These are phyloP conservation scores for Chamaea fasciata DNA, from an alignment of 2,113 vertebrate species.

Conservation along the genomic window DNA sequence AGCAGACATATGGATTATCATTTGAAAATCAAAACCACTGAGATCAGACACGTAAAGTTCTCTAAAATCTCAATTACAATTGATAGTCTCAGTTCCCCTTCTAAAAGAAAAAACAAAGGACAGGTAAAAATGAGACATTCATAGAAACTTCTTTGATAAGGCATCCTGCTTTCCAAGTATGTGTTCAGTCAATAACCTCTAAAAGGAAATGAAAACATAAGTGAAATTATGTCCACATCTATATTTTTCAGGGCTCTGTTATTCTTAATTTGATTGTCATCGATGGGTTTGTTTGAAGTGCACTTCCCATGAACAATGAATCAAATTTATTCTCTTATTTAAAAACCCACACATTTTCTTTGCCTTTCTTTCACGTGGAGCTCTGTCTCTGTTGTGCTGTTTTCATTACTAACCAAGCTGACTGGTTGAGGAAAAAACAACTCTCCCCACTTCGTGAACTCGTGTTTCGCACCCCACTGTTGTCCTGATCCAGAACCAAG, in stretches of 20 bases:
- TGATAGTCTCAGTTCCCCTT: background rate
- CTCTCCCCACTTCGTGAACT: background rate
- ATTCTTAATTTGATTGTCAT: background rate
- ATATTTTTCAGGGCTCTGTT: background rate
- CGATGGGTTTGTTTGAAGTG: background rate
- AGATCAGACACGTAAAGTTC: background rate
- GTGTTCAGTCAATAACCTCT: background rate
- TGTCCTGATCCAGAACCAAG: background rate
- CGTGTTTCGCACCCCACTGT: background rate
- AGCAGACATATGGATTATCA: background rate
- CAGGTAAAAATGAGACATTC: background rate
- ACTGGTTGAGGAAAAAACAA: background rate
- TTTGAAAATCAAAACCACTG: background rate
- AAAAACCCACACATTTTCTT: background rate
- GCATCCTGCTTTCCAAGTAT: background rate
- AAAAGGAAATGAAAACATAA: background rate
- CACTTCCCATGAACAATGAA: background rate
- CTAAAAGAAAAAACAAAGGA: background rate
- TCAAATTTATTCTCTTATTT: background rate
- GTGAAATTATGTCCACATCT: background rate
- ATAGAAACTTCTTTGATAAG: background rate
- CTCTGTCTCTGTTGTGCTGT: background rate
- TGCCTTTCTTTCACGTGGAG: background rate
- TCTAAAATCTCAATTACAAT: background rate
- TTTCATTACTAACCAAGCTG: background rate